These are phyloP conservation scores for Cervus canadensis DNA, from an alignment of 2,113 vertebrate genomes.

Conservation along the genomic window DNA sequence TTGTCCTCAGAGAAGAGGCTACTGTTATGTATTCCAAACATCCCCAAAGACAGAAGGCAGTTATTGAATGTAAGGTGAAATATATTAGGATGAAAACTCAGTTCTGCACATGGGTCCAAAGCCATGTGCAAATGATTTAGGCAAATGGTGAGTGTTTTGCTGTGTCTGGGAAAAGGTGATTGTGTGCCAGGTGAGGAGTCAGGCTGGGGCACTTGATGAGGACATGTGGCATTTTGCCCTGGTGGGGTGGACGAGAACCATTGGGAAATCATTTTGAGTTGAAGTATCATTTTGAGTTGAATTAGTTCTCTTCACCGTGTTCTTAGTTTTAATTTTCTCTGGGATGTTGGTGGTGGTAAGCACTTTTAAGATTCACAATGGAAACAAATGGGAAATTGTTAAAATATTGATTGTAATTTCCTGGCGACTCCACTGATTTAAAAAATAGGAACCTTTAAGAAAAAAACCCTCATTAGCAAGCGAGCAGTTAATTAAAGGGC, in stretches of 20 bases:
- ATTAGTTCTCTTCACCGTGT: background rate
- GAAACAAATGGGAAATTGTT: constrained; percentile 65
- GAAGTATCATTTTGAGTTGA: background rate
- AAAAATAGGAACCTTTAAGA: constrained; percentile 54
- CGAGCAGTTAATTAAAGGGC: constrained; percentile 60
- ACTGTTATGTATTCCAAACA: background rate
- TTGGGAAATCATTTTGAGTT: background rate
- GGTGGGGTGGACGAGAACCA: background rate
- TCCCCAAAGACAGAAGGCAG: background rate
- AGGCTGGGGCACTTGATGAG: background rate
- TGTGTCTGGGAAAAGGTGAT: background rate
- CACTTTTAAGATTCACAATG: constrained; percentile 49
- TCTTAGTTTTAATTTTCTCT: constrained; percentile 61
- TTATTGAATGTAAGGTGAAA: background rate
- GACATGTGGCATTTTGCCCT: background rate
- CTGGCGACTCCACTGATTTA: constrained; percentile 40
- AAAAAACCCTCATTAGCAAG: constrained; percentile 60
- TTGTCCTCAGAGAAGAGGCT: background rate
- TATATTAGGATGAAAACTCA: background rate
- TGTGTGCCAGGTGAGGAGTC: background rate
- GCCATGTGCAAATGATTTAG: background rate
- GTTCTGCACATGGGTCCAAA: background rate
- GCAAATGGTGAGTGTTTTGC: background rate
- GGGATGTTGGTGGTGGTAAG: background rate
- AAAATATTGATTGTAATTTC: constrained; percentile 68